Percentiles rank a stretch among this genome's conserved stretches.
Conservation (phyloP, 2,797 vertebrate genomes). For the Muscicapa comitata region DNA sequence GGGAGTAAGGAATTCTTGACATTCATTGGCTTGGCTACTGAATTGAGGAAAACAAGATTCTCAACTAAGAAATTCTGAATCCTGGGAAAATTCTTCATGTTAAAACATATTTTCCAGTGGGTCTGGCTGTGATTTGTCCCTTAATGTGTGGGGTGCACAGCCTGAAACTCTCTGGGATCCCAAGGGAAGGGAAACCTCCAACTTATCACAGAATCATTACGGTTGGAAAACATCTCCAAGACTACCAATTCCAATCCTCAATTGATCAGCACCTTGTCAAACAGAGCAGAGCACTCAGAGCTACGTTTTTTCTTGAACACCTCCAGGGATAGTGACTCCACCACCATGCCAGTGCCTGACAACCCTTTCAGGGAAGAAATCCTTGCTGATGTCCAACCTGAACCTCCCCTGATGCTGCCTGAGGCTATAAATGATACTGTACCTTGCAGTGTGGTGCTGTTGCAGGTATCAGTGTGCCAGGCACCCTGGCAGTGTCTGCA, state of each 20-base stretch:
- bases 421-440: not conserved
- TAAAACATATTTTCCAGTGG: not conserved
- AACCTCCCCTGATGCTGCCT: not conserved
- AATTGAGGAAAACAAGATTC: not conserved
- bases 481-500: not conserved
- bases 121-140: not conserved
- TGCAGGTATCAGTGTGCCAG: not conserved
- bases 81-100: not conserved
- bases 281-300: not conserved
- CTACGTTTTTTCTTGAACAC: not conserved
- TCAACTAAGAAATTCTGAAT: not conserved
- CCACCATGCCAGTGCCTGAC: not conserved
- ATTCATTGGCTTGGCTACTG: not conserved
- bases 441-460: not conserved
- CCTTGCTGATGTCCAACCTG: not conserved
- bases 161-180: not conserved
- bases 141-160: accelerated
- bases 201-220: not conserved
- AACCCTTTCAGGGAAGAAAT: not conserved
- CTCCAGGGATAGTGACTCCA: not conserved
- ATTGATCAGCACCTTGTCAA: not conserved
- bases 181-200: not conserved
- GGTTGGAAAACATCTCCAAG: not conserved
- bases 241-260: not conserved
- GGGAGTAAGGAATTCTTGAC: not conserved